phyloP scores from a whole-genome alignment of 2,888 invertebrate species.

The Nephrotoma flavescens region DNA sequence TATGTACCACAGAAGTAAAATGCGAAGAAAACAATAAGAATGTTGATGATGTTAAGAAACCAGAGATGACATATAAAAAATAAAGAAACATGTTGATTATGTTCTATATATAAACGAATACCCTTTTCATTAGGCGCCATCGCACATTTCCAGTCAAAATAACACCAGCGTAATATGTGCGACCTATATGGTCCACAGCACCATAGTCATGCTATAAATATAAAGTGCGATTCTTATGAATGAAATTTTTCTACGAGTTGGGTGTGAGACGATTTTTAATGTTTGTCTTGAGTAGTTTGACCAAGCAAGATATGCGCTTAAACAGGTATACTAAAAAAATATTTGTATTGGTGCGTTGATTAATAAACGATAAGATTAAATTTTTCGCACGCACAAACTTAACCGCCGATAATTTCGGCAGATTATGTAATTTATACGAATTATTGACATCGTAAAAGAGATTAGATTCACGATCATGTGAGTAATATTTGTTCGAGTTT shows the following conservation, averaged over 20 bases:
- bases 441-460: background rate
- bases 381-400: background rate
- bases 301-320: background rate
- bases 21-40: background rate
- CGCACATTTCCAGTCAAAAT: background rate
- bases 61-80: background rate
- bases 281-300: background rate
- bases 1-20: background rate
- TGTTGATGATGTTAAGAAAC: background rate
- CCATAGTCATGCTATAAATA: background rate
- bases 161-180: background rate
- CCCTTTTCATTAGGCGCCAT: background rate
- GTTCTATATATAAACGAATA: background rate
- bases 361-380: background rate
- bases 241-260: background rate
- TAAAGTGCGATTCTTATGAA: background rate
- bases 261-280: background rate
- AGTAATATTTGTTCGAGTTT: background rate
- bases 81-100: background rate
- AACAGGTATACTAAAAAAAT: background rate
- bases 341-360: background rate
- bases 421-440: background rate
- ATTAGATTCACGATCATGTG: background rate
- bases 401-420: background rate
- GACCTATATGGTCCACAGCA: background rate